Percentiles rank a stretch among this genome's conserved stretches.
These are phyloP conservation scores for Parnassius apollo DNA, from an alignment of 2,888 invertebrate genomes.

Conservation along the genomic window DNA sequence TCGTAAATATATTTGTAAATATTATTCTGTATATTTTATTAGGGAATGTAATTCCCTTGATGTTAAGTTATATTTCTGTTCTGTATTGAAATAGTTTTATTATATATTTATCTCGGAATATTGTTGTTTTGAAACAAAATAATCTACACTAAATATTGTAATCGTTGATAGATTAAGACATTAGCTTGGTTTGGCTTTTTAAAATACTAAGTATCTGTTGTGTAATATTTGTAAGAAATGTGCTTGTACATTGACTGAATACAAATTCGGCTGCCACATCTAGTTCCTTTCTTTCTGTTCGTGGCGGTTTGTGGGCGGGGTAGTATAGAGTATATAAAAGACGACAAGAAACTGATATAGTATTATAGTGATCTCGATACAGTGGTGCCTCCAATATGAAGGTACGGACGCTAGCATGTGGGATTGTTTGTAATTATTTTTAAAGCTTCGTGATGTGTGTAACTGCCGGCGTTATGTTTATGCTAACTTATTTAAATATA, in stretches of 20 bases:
- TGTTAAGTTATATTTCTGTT: too few relatives aligned
- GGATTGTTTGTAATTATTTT: background rate
- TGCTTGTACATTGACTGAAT: conserved; percentile 34
- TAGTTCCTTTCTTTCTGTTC: conserved; percentile 60
- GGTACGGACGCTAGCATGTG: conserved; percentile 44
- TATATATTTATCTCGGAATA: too few relatives aligned
- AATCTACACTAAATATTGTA: background rate
- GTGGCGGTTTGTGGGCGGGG: conserved; percentile 67
- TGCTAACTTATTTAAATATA: background rate
- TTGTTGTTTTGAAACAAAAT: too few relatives aligned
- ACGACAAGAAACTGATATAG: conserved; percentile 50
- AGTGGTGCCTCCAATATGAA: conserved; percentile 63
- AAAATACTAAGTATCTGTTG: conserved; percentile 27
- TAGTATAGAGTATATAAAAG: conserved; percentile 63
- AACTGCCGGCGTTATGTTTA: background rate
- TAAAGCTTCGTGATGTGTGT: too few relatives aligned
- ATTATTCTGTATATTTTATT: too few relatives aligned
- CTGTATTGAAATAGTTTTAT: too few relatives aligned
- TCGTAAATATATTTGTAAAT: too few relatives aligned
- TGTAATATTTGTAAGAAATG: conserved; percentile 32
- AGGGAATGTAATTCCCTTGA: too few relatives aligned
- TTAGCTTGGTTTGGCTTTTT: conserved; percentile 20
- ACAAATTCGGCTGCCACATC: conserved; percentile 48
- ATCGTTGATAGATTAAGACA: conserved; percentile 19
- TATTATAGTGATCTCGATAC: conserved; percentile 53